Evolutionary conservation across 2,888 invertebrate species (phyloP).

Genomic region (Druceiella hillmani): DNA sequence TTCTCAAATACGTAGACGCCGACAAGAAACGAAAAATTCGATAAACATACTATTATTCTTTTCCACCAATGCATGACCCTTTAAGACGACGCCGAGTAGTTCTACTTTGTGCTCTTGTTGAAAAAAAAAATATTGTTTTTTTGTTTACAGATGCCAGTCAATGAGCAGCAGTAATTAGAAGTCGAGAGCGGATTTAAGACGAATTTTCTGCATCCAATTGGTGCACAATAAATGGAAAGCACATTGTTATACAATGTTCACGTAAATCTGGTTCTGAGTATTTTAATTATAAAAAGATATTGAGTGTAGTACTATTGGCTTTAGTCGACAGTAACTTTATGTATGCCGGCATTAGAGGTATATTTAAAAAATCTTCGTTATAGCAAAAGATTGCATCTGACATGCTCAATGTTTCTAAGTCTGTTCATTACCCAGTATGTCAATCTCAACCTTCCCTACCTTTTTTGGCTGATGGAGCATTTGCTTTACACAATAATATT

Average conservation of each 20-base stretch:
- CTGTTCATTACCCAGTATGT: conserved; percentile 3
- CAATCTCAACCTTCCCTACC: neutral
- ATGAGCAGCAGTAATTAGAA: no score
- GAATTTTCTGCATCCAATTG: conserved; percentile 19
- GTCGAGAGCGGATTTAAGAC: no score
- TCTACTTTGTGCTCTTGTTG: neutral
- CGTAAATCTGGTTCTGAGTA: conserved; percentile 26
- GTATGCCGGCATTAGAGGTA: conserved; percentile 21
- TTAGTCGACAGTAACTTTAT: conserved; percentile 27
- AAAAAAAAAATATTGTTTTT: neutral
- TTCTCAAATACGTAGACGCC: no score
- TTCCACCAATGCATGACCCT: no score
- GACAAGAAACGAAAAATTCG: no score
- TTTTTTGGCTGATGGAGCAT: conserved; percentile 1
- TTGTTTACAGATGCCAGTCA: neutral
- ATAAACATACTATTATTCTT: no score
- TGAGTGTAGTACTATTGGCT: conserved; percentile 27
- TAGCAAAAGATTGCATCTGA: conserved; percentile 1
- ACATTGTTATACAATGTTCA: conserved; percentile 24
- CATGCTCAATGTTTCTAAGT: neutral
- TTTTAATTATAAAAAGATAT: conserved; percentile 28
- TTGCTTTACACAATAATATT: neutral
- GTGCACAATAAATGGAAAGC: conserved; percentile 27
- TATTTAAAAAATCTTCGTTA: conserved; percentile 5
- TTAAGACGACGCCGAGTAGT: conserved; percentile 1